Conservation (phyloP, 2,113 vertebrate species). For the Tylochromis polylepis region DNA sequence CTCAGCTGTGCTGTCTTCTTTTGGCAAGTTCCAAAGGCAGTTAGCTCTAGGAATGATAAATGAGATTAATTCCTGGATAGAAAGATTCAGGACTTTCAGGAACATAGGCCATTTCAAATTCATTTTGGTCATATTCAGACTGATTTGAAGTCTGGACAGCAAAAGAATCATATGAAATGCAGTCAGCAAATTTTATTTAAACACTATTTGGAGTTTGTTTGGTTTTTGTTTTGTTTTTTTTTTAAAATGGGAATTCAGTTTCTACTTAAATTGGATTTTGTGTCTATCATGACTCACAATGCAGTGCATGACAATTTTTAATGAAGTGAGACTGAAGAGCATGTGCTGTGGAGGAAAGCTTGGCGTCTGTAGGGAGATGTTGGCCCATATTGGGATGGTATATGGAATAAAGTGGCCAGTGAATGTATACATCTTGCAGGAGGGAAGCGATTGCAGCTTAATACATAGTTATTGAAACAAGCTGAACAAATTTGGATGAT, state of each 20-base stretch:
- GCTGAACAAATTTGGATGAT: too few species aligned
- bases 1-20: background rate
- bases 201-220: rapidly evolving
- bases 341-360: background rate
- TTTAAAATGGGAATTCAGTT: rapidly evolving
- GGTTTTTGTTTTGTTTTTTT: too few species aligned
- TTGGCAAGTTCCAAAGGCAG: background rate
- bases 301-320: rapidly evolving
- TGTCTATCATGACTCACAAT: background rate
- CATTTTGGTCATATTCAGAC: background rate
- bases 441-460: too few species aligned
- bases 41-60: background rate
- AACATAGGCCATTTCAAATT: background rate
- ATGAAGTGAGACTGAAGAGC: background rate
- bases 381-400: too few species aligned
- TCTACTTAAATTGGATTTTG: rapidly evolving
- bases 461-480: too few species aligned
- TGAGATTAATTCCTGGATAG: background rate
- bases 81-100: background rate
- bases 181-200: background rate
- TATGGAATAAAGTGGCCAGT: too few species aligned
- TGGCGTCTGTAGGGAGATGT: background rate
- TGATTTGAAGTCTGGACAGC: background rate
- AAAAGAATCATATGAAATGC: rapidly evolving
- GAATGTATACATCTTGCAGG: too few species aligned